Conservation (phyloP, 2,797 vertebrate genomes). For the Melanotaenia parkinsoni region DNA sequence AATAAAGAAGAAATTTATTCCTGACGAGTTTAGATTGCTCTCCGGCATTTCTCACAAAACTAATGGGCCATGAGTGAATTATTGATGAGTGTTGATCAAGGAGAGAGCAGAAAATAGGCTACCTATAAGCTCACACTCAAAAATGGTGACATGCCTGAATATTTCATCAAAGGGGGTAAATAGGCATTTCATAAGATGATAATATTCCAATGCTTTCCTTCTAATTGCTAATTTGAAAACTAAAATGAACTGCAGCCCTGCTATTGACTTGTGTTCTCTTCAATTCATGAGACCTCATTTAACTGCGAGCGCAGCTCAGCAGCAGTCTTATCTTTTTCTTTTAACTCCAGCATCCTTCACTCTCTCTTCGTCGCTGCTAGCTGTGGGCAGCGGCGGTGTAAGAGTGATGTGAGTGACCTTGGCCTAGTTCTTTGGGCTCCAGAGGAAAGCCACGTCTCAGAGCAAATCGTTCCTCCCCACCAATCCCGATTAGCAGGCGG, state of each 20-base stretch:
- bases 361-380: conserved; percentile 41
- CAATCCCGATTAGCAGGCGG: conserved; percentile 69
- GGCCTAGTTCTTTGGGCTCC: conserved; percentile 70
- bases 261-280: conserved; percentile 55
- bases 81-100: conserved; percentile 79
- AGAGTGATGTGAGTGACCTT: conserved; percentile 74
- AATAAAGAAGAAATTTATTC: conserved; percentile 67
- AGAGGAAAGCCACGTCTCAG: conserved; percentile 66
- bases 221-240: conserved; percentile 59
- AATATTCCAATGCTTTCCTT: conserved; percentile 45
- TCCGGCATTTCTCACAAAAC: conserved; percentile 60
- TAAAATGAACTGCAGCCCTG: conserved; percentile 50
- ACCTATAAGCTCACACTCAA: conserved; percentile 56
- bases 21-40: conserved; percentile 59
- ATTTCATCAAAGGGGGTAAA: conserved; percentile 72
- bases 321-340: conserved; percentile 44
- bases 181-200: conserved; percentile 54
- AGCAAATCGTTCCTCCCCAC: conserved; percentile 65
- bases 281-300: conserved; percentile 47
- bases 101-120: conserved; percentile 69
- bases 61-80: conserved; percentile 75
- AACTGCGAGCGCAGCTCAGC: conserved; percentile 33
- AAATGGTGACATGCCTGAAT: conserved; percentile 59
- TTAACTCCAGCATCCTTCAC: conserved; percentile 48
- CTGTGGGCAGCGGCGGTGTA: conserved; percentile 55